These are phyloP conservation scores for Monodelphis domestica DNA, from an alignment of 2,797 vertebrate genomes.

Conservation along the genomic window DNA sequence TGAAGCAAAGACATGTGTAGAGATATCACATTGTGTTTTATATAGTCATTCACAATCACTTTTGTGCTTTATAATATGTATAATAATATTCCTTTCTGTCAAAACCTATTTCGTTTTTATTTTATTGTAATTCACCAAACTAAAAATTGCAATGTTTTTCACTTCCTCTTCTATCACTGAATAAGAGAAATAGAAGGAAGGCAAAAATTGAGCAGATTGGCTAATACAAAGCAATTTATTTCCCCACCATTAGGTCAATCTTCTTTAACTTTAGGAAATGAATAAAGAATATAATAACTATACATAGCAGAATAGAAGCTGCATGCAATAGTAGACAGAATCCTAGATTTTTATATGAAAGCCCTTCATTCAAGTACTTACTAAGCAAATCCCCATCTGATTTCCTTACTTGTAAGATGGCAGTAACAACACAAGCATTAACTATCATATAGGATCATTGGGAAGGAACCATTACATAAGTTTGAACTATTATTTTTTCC, in stretches of 20 bases:
- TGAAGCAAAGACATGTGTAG: not conserved
- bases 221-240: constrained; percentile 25
- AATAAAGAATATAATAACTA: not conserved
- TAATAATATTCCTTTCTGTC: too few species aligned
- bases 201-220: constrained; percentile 33
- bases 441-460: not conserved
- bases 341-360: constrained; percentile 8
- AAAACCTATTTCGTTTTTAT: constrained; percentile 32
- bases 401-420: not conserved
- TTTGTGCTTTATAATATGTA: constrained; percentile 23
- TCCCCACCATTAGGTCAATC: not conserved
- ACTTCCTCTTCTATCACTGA: not conserved
- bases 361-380: constrained; percentile 5
- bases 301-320: constrained; percentile 15
- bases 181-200: not conserved
- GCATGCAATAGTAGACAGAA: constrained; percentile 35
- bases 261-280: not conserved
- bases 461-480: not conserved
- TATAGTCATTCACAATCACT: constrained; percentile 23
- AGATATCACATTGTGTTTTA: not conserved
- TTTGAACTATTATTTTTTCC: not conserved
- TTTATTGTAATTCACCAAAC: constrained; percentile 49
- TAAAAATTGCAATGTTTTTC: constrained; percentile 22
- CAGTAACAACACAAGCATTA: not conserved
- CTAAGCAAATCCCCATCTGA: constrained; percentile 30